A percentile compares a stretch with the other conserved stretches of the same genome.
Evolutionary conservation across 1,140 invertebrate species (phyloP).

Genomic region (Trichonephila clavipes): DNA sequence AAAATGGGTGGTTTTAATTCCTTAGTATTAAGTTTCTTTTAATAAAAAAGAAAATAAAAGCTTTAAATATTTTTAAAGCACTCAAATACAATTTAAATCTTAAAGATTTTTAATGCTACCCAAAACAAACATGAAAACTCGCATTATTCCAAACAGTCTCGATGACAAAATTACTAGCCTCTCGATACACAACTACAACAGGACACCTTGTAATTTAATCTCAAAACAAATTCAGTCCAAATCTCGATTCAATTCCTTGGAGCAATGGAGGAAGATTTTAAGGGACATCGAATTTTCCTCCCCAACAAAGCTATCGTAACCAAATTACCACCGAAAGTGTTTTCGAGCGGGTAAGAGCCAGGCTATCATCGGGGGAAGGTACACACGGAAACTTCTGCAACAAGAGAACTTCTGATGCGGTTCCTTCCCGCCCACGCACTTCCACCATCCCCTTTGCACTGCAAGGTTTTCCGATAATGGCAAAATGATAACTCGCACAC

Average conservation of each 20-base stretch:
- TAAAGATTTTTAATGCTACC: no score
- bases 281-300: background rate
- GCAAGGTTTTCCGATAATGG: conserved; percentile 44
- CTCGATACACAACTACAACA: no score
- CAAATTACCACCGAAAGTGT: conserved; percentile 31
- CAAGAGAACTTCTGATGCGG: background rate
- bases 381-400: background rate
- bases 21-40: no score
- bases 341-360: background rate
- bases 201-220: no score
- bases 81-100: no score
- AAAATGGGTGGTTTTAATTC: no score
- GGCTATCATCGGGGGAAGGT: background rate
- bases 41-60: no score
- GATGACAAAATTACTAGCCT: no score
- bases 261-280: background rate
- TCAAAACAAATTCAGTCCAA: background rate
- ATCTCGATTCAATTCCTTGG: background rate
- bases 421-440: background rate
- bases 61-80: no score
- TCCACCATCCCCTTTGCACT: background rate
- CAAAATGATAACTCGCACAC: conserved; percentile 52
- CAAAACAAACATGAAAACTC: no score
- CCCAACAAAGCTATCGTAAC: conserved; percentile 16
- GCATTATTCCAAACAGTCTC: no score